Conservation (phyloP, 2,797 vertebrate species). For the Aeoliscus strigatus region DNA sequence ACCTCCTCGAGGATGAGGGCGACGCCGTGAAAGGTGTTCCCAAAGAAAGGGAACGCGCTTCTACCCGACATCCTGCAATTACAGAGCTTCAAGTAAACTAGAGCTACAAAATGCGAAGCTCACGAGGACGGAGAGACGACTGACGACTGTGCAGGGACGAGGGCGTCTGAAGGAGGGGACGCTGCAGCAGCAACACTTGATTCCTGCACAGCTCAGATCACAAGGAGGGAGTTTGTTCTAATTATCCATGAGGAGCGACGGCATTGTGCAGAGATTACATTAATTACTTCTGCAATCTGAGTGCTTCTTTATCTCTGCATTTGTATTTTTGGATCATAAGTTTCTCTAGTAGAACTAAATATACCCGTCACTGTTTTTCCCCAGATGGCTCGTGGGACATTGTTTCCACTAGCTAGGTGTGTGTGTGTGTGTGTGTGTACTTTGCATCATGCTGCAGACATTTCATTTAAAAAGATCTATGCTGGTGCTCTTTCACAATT, state of each 20-base stretch:
- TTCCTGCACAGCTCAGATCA: constrained; percentile 30
- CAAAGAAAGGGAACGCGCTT: constrained; percentile 35
- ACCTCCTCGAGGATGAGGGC: constrained; percentile 73
- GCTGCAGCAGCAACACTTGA: constrained; percentile 48
- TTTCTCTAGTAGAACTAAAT: constrained; percentile 34
- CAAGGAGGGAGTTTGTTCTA: constrained; percentile 51
- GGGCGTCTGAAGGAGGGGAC: constrained; percentile 22
- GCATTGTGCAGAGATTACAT: constrained; percentile 60
- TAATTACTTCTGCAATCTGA: constrained; percentile 62
- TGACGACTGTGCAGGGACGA: constrained; percentile 43
- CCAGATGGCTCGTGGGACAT: too few species aligned
- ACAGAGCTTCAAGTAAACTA: constrained; percentile 30
- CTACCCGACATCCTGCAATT: constrained; percentile 50
- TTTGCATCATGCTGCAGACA: constrained; percentile 7
- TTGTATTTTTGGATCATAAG: constrained; percentile 37
- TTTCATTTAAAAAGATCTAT: background rate
- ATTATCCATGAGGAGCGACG: constrained; percentile 63
- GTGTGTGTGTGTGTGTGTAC: background rate
- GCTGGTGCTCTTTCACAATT: constrained; percentile 17
- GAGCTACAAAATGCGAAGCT: constrained; percentile 30
- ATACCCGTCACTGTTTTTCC: too few species aligned
- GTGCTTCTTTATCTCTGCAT: constrained; percentile 43
- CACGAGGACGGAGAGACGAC: constrained; percentile 20
- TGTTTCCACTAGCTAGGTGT: constrained; percentile 1
- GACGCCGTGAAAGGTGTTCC: constrained; percentile 33